Conservation (phyloP, 2,797 vertebrate genomes). For the Siniperca scherzeri region DNA sequence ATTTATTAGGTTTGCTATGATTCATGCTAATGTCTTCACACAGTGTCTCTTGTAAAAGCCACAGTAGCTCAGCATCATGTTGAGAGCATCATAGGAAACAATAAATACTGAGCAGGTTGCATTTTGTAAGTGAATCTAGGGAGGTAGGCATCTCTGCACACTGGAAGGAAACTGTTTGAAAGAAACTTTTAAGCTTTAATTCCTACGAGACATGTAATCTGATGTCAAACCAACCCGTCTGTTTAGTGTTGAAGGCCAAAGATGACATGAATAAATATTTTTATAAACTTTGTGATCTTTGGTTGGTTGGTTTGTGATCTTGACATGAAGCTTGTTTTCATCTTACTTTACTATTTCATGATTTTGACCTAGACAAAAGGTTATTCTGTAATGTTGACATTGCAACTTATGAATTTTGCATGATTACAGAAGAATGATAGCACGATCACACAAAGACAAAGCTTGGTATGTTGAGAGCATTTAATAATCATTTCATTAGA, state of each 20-base stretch:
- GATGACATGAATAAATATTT: neutral
- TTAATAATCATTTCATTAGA: neutral
- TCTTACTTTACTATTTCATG: neutral
- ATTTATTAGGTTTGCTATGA: conserved; percentile 59
- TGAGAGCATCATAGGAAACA: conserved; percentile 1
- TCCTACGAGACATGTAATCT: neutral
- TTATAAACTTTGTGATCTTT: neutral
- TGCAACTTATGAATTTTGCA: neutral
- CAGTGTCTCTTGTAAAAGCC: conserved; percentile 47
- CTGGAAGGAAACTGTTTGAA: neutral
- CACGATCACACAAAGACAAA: neutral
- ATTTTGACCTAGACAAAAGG: neutral
- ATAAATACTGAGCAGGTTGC: conserved; percentile 35
- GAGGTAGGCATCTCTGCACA: neutral
- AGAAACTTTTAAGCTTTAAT: neutral
- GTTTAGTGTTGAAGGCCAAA: neutral
- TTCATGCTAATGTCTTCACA: conserved; percentile 45
- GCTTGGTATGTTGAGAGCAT: neutral
- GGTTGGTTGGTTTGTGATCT: neutral
- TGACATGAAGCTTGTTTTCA: neutral
- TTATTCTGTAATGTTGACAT: neutral
- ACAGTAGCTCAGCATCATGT: conserved; percentile 23
- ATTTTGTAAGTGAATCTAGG: conserved; percentile 36
- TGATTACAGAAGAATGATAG: neutral
- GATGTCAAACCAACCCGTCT: neutral